Conservation (phyloP, 2,113 vertebrate genomes). For the Amazona guildingii region DNA sequence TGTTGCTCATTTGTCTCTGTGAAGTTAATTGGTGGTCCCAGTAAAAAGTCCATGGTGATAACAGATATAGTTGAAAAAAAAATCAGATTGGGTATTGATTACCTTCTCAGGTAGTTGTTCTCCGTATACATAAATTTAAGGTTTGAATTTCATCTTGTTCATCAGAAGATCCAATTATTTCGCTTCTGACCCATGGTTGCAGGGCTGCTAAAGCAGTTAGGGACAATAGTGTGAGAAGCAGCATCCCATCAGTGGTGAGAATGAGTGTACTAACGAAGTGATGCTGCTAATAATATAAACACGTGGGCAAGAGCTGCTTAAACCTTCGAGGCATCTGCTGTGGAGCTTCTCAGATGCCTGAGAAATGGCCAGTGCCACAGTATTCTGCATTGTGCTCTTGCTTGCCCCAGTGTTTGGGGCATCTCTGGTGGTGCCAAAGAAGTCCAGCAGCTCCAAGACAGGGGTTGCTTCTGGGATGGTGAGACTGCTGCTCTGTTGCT, state of each 20-base stretch:
- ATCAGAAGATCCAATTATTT: background rate
- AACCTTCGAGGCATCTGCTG: background rate
- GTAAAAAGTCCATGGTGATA: background rate
- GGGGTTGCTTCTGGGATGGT: background rate
- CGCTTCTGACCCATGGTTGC: fast-evolving
- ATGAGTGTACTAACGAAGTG: background rate
- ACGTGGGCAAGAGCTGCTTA: background rate
- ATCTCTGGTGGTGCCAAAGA: background rate
- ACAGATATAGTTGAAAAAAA: background rate
- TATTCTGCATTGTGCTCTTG: background rate
- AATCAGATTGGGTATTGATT: background rate
- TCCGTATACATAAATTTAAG: background rate
- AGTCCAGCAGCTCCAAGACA: background rate
- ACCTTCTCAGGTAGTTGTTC: background rate
- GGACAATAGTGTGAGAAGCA: background rate
- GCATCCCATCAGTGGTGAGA: background rate
- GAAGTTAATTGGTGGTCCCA: background rate
- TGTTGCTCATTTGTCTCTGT: background rate
- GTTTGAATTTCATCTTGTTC: background rate
- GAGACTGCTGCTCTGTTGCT: background rate
- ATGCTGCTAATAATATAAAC: background rate
- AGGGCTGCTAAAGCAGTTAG: background rate
- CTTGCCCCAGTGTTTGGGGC: background rate
- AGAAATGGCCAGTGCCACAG: background rate
- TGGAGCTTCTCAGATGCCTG: background rate